phyloP scores from a whole-genome alignment of 2,113 vertebrate genomes.

The Peucedramus taeniatus region DNA sequence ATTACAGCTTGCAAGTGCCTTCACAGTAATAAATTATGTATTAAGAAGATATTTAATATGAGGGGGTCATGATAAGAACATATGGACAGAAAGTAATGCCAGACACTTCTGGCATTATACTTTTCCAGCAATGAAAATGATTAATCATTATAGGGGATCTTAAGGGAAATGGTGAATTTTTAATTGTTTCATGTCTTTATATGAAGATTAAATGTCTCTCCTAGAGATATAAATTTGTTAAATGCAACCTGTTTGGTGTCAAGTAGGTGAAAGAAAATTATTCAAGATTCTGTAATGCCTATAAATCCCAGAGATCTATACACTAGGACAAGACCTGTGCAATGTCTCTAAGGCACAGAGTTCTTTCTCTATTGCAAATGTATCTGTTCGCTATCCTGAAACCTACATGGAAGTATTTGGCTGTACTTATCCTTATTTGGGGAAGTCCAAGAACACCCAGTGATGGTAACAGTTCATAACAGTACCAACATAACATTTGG shows the following conservation, averaged over 20 bases:
- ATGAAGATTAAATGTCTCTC: neutral
- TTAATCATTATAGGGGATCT: conserved; percentile 24
- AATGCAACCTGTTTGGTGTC: neutral
- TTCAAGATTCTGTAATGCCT: neutral
- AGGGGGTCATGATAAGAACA: conserved; percentile 14
- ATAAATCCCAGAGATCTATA: neutral
- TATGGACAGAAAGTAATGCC: conserved; percentile 15
- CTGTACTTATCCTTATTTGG: neutral
- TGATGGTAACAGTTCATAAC: neutral
- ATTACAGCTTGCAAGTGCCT: neutral
- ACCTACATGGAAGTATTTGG: neutral
- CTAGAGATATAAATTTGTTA: neutral
- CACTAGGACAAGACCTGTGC: neutral
- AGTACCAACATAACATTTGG: neutral
- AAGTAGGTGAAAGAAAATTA: neutral
- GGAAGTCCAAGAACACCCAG: neutral
- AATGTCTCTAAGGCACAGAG: neutral
- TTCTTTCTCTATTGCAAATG: neutral
- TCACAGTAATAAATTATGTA: conserved; percentile 17
- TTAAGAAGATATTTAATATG: conserved; percentile 12
- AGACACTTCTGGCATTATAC: neutral
- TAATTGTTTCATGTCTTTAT: conserved; percentile 21
- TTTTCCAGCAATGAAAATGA: neutral
- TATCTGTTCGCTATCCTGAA: neutral
- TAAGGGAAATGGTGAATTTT: neutral